These are phyloP conservation scores for Pseudolaguvia tuberculata DNA, from an alignment of 2,113 vertebrate species.

Conservation along the genomic window DNA sequence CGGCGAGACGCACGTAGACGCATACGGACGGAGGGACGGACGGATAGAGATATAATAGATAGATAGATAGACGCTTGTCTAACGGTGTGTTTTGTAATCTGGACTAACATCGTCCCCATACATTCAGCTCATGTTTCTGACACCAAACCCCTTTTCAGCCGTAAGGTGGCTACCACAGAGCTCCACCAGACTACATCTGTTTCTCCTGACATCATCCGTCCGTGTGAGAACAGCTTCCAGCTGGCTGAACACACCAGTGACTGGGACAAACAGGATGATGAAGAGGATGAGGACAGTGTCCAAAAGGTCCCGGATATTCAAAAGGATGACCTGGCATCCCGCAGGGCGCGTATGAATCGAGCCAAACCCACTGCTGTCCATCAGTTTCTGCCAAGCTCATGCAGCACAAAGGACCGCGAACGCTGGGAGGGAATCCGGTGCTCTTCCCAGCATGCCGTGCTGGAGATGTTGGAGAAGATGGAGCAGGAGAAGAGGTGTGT, in stretches of 20 bases:
- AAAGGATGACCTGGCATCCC: slow-evolving; percentile 86
- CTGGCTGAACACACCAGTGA: slow-evolving; percentile 63
- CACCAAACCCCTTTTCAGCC: slow-evolving; percentile 45
- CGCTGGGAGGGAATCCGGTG: slow-evolving; percentile 71
- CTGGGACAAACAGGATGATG: slow-evolving; percentile 67
- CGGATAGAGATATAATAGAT: too few species aligned
- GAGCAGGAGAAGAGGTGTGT: slow-evolving; percentile 59
- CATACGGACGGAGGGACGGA: too few species aligned
- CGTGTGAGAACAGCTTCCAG: slow-evolving; percentile 79
- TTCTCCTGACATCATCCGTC: slow-evolving; percentile 77
- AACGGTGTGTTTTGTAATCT: background rate
- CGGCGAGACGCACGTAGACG: too few species aligned
- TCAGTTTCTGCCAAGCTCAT: slow-evolving; percentile 74
- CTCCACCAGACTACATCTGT: slow-evolving; percentile 58
- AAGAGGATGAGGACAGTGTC: slow-evolving; percentile 67
- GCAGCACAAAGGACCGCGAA: slow-evolving; percentile 69
- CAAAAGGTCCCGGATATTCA: slow-evolving; percentile 80
- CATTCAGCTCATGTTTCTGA: slow-evolving; percentile 1
- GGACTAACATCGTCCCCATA: background rate
- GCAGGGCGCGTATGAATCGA: slow-evolving; percentile 74
- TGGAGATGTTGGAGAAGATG: slow-evolving; percentile 58
- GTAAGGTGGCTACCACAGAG: slow-evolving; percentile 65
- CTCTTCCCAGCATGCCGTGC: slow-evolving; percentile 66
- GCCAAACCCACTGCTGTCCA: slow-evolving; percentile 66
- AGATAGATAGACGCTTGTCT: too few species aligned